These are phyloP conservation scores for Phalanger gymnotis DNA, from an alignment of 2,797 vertebrate species.

Conservation along the genomic window DNA sequence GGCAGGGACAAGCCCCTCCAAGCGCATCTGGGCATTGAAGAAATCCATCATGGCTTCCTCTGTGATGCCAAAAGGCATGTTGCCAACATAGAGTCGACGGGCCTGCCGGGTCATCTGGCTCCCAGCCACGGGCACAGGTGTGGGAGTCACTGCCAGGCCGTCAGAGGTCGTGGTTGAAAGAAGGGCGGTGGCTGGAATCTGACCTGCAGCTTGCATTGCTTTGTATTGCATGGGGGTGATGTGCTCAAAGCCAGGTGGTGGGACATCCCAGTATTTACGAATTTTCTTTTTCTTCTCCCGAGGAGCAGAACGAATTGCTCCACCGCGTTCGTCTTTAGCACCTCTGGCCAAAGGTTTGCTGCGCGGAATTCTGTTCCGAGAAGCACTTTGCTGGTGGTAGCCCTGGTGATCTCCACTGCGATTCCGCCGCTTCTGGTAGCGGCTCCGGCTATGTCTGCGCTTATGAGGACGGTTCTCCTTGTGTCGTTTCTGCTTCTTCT, in stretches of 20 bases:
- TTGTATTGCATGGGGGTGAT: slow-evolving; percentile 93
- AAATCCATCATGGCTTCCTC: slow-evolving; percentile 99
- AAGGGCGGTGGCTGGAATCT: slow-evolving; percentile 95
- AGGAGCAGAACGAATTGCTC: slow-evolving; percentile 89
- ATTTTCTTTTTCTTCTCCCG: slow-evolving; percentile 97
- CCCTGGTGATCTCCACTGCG: slow-evolving; percentile 90
- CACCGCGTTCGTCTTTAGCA: slow-evolving; percentile 79
- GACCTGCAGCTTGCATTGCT: slow-evolving; percentile 93
- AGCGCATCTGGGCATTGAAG: slow-evolving; percentile 96
- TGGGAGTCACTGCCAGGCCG: slow-evolving; percentile 93
- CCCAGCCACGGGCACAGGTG: slow-evolving; percentile 94
- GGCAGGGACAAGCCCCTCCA: slow-evolving; percentile 94
- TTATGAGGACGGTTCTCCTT: slow-evolving; percentile 95
- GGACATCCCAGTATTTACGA: slow-evolving; percentile 93
- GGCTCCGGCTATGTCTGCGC: slow-evolving; percentile 90
- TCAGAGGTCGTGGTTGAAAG: slow-evolving; percentile 95
- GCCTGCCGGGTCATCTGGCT: slow-evolving; percentile 97
- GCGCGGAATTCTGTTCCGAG: slow-evolving; percentile 90
- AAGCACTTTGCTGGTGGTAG: slow-evolving; percentile 92
- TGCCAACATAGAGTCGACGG: slow-evolving; percentile 94
- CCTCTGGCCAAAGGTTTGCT: slow-evolving; percentile 77
- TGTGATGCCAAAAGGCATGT: slow-evolving; percentile 96
- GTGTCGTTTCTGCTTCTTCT: no score
- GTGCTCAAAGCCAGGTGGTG: slow-evolving; percentile 90
- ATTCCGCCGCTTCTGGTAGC: slow-evolving; percentile 90